These are phyloP conservation scores for Drosophila novamexicana DNA, from an alignment of 1,140 invertebrate genomes.

Conservation along the genomic window DNA sequence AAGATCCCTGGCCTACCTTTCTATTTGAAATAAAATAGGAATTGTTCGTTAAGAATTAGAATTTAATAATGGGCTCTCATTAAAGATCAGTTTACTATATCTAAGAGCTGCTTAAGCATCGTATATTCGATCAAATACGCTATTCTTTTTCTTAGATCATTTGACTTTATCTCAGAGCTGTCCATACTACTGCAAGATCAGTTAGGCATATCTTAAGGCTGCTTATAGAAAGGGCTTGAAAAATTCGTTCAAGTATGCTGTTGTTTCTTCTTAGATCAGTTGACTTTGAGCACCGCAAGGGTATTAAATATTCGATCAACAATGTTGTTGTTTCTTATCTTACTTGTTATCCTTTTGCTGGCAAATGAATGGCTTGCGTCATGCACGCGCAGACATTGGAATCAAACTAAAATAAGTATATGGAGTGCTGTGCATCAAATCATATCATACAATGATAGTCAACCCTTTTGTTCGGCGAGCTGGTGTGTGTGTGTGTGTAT, in stretches of 20 bases:
- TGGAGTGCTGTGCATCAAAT: constrained; percentile 29
- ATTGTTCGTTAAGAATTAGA: no score
- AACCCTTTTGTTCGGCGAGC: constrained; percentile 23
- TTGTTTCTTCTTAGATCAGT: not conserved
- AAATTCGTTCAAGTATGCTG: not conserved
- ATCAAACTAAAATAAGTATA: constrained; percentile 62
- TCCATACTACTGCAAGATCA: no score
- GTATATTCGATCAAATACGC: not conserved
- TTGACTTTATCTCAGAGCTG: no score
- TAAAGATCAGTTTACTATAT: no score
- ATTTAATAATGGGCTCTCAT: no score
- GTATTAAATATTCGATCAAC: constrained; percentile 23
- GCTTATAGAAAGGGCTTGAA: constrained; percentile 20
- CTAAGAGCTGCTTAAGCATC: no score
- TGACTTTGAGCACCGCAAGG: constrained; percentile 2
- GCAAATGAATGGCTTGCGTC: constrained; percentile 70
- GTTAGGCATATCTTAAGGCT: no score
- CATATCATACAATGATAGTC: constrained; percentile 30
- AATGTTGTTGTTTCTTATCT: not conserved
- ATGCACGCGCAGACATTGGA: constrained; percentile 63
- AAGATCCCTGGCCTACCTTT: no score
- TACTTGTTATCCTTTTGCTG: constrained; percentile 17
- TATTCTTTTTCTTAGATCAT: not conserved
- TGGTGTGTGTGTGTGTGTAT: not conserved
- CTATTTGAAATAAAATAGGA: no score